These are phyloP conservation scores for Platygyra sinensis DNA, from an alignment of 64 coral and sea anemone genomes.

Conservation along the genomic window DNA sequence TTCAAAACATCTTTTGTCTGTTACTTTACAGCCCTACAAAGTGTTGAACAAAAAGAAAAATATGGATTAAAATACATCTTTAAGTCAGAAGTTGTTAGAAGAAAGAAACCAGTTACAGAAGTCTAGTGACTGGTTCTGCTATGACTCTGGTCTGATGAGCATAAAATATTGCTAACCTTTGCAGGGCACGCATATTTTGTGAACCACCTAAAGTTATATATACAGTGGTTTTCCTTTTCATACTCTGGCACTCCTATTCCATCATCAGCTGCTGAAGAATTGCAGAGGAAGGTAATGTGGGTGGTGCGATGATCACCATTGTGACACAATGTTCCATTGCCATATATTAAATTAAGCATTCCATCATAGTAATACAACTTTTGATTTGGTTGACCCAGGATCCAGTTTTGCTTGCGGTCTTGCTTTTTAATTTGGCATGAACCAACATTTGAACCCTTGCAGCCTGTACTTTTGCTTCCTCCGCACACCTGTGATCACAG, in stretches of 20 bases:
- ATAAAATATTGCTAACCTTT: slow-evolving; percentile 52
- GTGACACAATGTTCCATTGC: slow-evolving; percentile 36
- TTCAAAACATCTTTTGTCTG: too few relatives aligned
- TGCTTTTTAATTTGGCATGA: slow-evolving; percentile 31
- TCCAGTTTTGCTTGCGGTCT: background rate
- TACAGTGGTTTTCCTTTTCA: slow-evolving; percentile 66
- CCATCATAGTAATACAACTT: slow-evolving; percentile 84
- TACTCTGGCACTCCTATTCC: slow-evolving; percentile 50
- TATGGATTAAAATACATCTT: too few relatives aligned
- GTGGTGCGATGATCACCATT: slow-evolving; percentile 1
- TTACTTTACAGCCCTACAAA: too few relatives aligned
- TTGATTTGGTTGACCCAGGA: slow-evolving; percentile 38
- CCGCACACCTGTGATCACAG: slow-evolving; percentile 33
- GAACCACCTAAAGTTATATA: slow-evolving; percentile 78
- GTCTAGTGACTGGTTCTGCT: too few relatives aligned
- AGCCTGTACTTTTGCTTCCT: slow-evolving; percentile 6
- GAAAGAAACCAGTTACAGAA: background rate
- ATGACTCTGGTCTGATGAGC: too few relatives aligned
- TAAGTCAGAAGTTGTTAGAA: background rate
- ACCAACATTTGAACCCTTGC: slow-evolving; percentile 17
- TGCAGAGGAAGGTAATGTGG: slow-evolving; percentile 82
- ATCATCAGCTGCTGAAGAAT: slow-evolving; percentile 1
- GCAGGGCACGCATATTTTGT: slow-evolving; percentile 85
- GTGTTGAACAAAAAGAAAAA: too few relatives aligned
- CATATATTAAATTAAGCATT: slow-evolving; percentile 79